A percentile compares a stretch with the other conserved stretches of the same genome.
These are phyloP conservation scores for Drosophila arizonae DNA, from an alignment of 1,140 invertebrate genomes.

Conservation along the genomic window DNA sequence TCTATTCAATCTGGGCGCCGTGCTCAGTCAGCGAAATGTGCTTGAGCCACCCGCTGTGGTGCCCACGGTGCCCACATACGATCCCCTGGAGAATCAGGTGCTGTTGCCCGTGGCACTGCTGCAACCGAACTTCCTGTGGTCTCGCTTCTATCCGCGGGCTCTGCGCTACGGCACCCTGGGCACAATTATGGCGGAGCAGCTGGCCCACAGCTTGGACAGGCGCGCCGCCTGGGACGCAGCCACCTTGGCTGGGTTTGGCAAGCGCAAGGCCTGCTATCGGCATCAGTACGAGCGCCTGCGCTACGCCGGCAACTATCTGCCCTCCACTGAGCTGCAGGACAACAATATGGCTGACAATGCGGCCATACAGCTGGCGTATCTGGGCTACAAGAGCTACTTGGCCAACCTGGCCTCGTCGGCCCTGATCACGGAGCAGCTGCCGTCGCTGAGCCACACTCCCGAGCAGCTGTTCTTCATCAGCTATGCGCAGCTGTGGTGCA, in stretches of 20 bases:
- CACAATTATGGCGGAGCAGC: conserved; percentile 86
- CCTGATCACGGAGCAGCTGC: conserved; percentile 81
- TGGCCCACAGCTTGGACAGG: conserved; percentile 86
- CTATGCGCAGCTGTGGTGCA: conserved; percentile 85
- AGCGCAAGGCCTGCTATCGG: conserved; percentile 64
- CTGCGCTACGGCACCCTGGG: conserved; percentile 84
- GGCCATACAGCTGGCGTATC: conserved; percentile 86
- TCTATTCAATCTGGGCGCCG: conserved; percentile 53
- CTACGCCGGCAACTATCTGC: conserved; percentile 83
- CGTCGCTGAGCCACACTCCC: conserved; percentile 83
- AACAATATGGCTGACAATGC: conserved; percentile 89
- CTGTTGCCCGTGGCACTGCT: conserved; percentile 60
- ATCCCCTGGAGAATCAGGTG: conserved; percentile 48
- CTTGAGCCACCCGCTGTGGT: neutral
- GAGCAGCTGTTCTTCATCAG: conserved; percentile 89
- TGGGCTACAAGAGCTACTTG: conserved; percentile 83
- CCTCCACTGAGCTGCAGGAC: conserved; percentile 86
- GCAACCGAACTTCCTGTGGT: conserved; percentile 76
- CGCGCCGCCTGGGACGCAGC: conserved; percentile 57
- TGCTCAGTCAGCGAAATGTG: conserved; percentile 22
- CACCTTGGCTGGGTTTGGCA: conserved; percentile 48
- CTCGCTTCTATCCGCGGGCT: conserved; percentile 67
- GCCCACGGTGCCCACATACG: conserved; percentile 34
- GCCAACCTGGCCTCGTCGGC: conserved; percentile 20
- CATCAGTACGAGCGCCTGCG: conserved; percentile 65